Evolutionary conservation across 2,113 vertebrate species (phyloP).

Genomic region (Pangasianodon hypophthalmus): DNA sequence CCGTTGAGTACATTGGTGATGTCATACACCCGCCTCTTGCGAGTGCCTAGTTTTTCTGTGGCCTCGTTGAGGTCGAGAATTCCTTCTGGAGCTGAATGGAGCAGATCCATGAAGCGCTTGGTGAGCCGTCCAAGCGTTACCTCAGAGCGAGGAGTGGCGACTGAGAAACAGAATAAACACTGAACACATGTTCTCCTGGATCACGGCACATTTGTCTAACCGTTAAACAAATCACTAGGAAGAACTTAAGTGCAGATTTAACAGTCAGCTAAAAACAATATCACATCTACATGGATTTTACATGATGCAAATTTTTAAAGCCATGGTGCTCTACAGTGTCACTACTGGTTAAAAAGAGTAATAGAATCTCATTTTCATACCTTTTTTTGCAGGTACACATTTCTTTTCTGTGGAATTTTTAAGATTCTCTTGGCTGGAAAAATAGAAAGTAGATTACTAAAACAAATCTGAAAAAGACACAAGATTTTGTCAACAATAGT

Average conservation of each 20-base stretch:
- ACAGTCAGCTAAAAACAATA: background rate
- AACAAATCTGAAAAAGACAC: background rate
- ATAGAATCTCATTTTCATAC: background rate
- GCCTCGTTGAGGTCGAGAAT: constrained; percentile 84
- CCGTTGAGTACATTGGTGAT: constrained; percentile 87
- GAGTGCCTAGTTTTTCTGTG: constrained; percentile 73
- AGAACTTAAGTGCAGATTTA: background rate
- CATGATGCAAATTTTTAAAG: background rate
- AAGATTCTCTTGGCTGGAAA: constrained; percentile 26
- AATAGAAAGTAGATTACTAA: background rate
- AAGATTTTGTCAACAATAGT: background rate
- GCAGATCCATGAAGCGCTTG: constrained; percentile 83
- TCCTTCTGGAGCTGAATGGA: constrained; percentile 77
- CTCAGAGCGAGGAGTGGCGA: constrained; percentile 74
- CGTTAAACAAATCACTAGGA: background rate
- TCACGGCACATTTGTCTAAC: background rate
- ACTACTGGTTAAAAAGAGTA: background rate
- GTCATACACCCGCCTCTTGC: constrained; percentile 85
- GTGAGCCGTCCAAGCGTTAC: constrained; percentile 80
- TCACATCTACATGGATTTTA: too few relatives aligned
- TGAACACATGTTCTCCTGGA: background rate
- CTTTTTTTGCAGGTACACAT: background rate
- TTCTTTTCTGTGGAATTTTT: constrained; percentile 9
- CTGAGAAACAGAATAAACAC: background rate
- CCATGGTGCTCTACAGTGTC: background rate